These are phyloP conservation scores for Hirtodrosophila histrioides DNA, from an alignment of 2,888 invertebrate genomes.

Conservation along the genomic window DNA sequence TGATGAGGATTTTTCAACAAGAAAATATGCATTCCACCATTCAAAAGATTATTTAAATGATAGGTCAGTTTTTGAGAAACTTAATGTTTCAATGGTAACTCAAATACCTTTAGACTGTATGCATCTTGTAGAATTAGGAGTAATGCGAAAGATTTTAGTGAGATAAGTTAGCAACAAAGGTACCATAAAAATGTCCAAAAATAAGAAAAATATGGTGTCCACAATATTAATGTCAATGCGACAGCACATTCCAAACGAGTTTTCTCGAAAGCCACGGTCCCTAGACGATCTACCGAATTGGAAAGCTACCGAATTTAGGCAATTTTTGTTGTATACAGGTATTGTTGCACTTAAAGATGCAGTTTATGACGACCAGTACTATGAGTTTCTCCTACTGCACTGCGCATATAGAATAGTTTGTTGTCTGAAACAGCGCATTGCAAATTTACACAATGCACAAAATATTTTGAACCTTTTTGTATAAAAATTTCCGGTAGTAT, in stretches of 20 bases:
- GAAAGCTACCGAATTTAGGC: constrained; percentile 4
- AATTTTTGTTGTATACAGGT: constrained; percentile 5
- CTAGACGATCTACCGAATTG: constrained; percentile 2
- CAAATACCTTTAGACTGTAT: too few relatives aligned
- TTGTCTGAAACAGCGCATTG: too few relatives aligned
- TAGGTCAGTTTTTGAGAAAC: too few relatives aligned
- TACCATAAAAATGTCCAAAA: too few relatives aligned
- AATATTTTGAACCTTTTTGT: too few relatives aligned
- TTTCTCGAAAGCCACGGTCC: neutral
- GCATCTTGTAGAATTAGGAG: constrained; percentile 4
- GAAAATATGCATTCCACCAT: too few relatives aligned
- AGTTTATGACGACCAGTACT: neutral
- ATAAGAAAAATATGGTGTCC: neutral
- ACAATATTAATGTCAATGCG: neutral
- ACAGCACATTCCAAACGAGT: neutral
- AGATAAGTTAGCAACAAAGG: too few relatives aligned
- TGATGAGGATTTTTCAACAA: too few relatives aligned
- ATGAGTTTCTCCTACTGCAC: constrained; percentile 1
- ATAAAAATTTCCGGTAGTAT: too few relatives aligned
- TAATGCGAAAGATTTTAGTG: constrained; percentile 10
- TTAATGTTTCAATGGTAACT: too few relatives aligned
- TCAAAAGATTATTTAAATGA: too few relatives aligned
- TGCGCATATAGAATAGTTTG: constrained; percentile 4
- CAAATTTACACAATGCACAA: too few relatives aligned
- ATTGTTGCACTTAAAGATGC: neutral